Percentiles rank a stretch among this genome's conserved stretches.
phyloP scores from a whole-genome alignment of 2,888 invertebrate species.

The Himalopsyche tibetana region DNA sequence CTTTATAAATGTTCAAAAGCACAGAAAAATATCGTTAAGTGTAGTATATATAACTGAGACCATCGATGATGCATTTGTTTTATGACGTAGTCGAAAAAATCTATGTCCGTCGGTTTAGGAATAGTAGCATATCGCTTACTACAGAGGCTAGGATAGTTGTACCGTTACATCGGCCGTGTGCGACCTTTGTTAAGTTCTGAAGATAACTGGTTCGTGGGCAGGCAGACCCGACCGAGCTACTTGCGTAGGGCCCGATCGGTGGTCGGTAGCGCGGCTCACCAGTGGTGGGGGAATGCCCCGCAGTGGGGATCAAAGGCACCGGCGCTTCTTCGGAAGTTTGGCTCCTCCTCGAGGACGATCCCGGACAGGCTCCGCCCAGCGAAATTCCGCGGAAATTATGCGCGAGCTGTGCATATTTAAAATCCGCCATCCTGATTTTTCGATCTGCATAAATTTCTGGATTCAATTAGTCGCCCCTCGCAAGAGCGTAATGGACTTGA shows the following conservation, averaged over 20 bases:
- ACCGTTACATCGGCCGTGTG: conserved; percentile 3
- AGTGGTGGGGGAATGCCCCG: conserved; percentile 43
- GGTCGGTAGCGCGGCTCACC: conserved; percentile 17
- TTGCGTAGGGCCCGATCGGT: conserved; percentile 24
- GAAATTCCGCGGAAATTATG: conserved; percentile 10
- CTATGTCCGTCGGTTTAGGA: conserved; percentile 4
- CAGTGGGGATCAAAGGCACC: conserved; percentile 67
- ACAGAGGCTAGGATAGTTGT: conserved; percentile 1
- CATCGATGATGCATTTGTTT: conserved; percentile 8
- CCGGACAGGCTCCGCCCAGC: conserved; percentile 68
- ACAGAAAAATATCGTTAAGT: neutral
- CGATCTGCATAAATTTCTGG: conserved; percentile 12
- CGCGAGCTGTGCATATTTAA: conserved; percentile 6
- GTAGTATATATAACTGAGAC: neutral
- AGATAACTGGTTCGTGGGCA: conserved; percentile 34
- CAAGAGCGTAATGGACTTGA: neutral
- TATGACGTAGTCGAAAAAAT: neutral
- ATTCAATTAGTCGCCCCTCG: neutral
- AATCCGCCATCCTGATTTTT: conserved; percentile 30
- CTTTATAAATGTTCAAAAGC: neutral
- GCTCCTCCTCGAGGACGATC: conserved; percentile 77
- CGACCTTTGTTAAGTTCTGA: conserved; percentile 17
- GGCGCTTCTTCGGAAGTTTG: conserved; percentile 69
- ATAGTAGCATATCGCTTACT: conserved; percentile 20
- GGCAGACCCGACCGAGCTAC: neutral